Conservation (phyloP, 2,797 vertebrate species). For the Danio albolineatus region DNA sequence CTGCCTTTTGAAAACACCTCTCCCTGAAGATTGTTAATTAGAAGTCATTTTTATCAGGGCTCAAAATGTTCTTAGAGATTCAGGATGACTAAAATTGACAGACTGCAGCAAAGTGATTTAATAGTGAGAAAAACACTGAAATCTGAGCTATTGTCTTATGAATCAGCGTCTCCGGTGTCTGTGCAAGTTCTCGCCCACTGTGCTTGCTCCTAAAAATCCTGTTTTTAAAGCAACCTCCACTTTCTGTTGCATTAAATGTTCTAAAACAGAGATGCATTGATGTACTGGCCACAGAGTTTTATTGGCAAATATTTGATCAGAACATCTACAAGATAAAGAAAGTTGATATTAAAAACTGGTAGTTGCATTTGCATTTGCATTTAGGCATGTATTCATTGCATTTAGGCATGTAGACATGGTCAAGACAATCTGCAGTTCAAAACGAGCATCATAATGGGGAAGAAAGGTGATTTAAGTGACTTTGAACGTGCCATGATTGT, state of each 20-base stretch:
- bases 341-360: no score
- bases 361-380: no score
- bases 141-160: constrained; percentile 52
- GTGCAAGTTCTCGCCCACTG: constrained; percentile 20
- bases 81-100: constrained; percentile 28
- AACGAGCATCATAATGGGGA: no score
- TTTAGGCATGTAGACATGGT: no score
- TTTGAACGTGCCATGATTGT: no score
- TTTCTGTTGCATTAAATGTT: not conserved
- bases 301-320: no score
- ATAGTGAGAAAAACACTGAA: constrained; percentile 15
- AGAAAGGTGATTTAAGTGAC: no score
- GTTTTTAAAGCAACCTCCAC: not conserved
- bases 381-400: no score
- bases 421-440: no score
- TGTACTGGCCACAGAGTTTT: no score
- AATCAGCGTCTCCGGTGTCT: constrained; percentile 24
- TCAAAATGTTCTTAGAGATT: constrained; percentile 43
- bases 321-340: no score
- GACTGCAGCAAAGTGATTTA: constrained; percentile 44
- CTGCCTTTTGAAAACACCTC: constrained; percentile 39
- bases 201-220: not conserved
- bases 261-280: no score
- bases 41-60: constrained; percentile 56
- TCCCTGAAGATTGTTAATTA: constrained; percentile 39